Percentiles rank a stretch among this genome's conserved stretches.
phyloP scores from a whole-genome alignment of 2,113 vertebrate genomes.

The Promerops cafer region DNA sequence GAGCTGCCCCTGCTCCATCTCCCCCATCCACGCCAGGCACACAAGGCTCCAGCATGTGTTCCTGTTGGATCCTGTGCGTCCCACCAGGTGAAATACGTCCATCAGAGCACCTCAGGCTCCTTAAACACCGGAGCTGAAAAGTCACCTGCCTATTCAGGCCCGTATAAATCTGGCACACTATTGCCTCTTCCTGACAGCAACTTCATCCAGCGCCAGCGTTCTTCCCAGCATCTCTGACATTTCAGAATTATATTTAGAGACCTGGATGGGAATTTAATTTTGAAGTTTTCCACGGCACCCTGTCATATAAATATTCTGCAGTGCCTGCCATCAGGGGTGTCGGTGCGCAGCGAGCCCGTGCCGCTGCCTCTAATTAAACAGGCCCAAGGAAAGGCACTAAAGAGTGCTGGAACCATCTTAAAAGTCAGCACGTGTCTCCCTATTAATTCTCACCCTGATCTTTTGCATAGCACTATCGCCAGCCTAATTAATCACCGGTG shows the following conservation, averaged over 20 bases:
- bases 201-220: background rate
- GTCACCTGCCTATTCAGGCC: background rate
- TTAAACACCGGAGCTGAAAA: background rate
- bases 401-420: background rate
- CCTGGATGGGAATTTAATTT: background rate
- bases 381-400: conserved; percentile 1
- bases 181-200: background rate
- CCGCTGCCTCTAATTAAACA: background rate
- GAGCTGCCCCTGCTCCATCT: background rate
- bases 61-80: background rate
- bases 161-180: background rate
- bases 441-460: conserved; percentile 35
- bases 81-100: background rate
- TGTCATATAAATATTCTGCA: background rate
- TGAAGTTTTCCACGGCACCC: background rate
- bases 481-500: conserved; percentile 54
- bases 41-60: background rate
- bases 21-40: background rate
- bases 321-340: background rate
- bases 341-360: background rate
- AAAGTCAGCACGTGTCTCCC: background rate
- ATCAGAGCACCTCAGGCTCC: background rate
- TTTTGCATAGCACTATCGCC: background rate
- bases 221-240: conserved; percentile 8
- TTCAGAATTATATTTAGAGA: conserved; percentile 31